Evolutionary conservation across 64 coral and sea anemone genomes (phyloP).

Genomic region (Pocillopora damicornis): DNA sequence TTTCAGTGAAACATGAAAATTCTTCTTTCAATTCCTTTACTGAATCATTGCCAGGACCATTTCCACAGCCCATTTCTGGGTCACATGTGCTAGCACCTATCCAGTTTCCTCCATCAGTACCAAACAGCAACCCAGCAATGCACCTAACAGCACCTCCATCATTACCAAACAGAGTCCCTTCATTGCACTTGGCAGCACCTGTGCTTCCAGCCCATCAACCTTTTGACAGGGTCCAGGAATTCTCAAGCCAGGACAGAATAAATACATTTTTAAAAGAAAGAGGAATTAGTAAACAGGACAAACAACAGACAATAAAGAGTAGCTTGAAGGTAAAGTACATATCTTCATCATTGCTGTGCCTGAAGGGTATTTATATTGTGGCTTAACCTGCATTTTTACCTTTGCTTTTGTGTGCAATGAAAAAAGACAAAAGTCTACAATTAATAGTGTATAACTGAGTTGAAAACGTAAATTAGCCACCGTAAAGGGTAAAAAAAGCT

Average conservation of each 20-base stretch:
- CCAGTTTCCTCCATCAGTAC: neutral
- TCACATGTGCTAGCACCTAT: neutral
- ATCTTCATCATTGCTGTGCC: too few species aligned
- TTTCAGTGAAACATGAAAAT: neutral
- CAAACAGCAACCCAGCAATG: too few species aligned
- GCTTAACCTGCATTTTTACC: too few species aligned
- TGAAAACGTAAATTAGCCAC: too few species aligned
- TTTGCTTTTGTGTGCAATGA: too few species aligned
- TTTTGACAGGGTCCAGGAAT: neutral
- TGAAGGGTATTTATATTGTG: too few species aligned
- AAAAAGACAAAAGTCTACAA: too few species aligned
- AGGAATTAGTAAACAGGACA: slow-evolving; percentile 9
- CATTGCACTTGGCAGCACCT: neutral
- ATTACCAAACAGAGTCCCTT: too few species aligned
- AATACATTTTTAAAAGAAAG: slow-evolving; percentile 46
- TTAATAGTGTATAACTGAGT: too few species aligned
- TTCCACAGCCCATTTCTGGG: slow-evolving; percentile 17
- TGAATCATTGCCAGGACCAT: neutral
- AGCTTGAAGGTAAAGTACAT: slow-evolving; percentile 7
- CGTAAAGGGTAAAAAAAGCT: too few species aligned
- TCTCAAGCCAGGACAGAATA: slow-evolving; percentile 11
- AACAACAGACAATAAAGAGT: neutral
- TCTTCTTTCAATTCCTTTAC: neutral
- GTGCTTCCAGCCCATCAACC: neutral
- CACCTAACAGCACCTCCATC: neutral